Evolutionary conservation across 2,113 vertebrate species (phyloP), one percentile per base, ranked within the genome.

Genomic region (Boulengeromyrus knoepffleri): DNA sequence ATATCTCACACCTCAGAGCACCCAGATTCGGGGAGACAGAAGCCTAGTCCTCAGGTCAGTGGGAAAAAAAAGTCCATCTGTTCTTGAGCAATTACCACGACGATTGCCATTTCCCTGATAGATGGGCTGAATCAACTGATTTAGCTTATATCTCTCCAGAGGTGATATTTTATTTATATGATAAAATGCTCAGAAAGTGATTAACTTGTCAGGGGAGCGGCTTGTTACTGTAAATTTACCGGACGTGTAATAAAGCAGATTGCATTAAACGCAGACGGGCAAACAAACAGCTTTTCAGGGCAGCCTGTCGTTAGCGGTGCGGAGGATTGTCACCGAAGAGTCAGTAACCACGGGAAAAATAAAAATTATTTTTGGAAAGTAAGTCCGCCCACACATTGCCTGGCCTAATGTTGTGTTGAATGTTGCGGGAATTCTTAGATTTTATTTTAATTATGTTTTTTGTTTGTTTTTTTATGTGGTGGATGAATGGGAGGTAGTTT

Each of bases 241-340:
- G 96, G 96, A 96, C 96, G 94, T 96, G 95, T 96, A 96, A 97
- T 97, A 97, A 97, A 97, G 93, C 95, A 94, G 93, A 97, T 96
- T 96, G 95, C 95, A 95, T 96, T 96, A 96, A 80, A 97, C 94
- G 95, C 95, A 96, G 97, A 96, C 97, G 96, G 96, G 94, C 95
- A 95, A 96, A 96, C 94, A 93, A 95, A 95, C 94, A 95, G 96
- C 95, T 95, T 91, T 89, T 92, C 91, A 92, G 89, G 10, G 24
- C 17, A 66, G 89, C 52, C 91, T 24, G 93, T 94, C 95, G 95
- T 95, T 95, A 96, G 95, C 94, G 93, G 94, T 93, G 94, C 94
- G 96, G 94, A 94, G 94, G 91, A 83, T 31, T 45, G 46, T 58
- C 85, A 86, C 86, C 88, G 31, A 56, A 70, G 90, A 90, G 88